Conservation (phyloP, 2,888 invertebrate genomes). For the Mythimna lalbum region DNA sequence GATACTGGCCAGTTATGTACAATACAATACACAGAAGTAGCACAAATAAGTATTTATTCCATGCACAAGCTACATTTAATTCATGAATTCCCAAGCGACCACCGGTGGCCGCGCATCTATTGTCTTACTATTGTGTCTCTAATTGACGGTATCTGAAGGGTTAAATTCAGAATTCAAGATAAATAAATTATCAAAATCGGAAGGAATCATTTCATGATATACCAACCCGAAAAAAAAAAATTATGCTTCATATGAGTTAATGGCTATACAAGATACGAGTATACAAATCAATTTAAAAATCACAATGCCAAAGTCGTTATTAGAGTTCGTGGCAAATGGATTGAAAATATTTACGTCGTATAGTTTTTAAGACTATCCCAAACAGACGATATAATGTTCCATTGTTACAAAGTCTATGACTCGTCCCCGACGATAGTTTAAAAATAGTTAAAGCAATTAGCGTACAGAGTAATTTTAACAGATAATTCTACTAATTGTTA, state of each 20-base stretch:
- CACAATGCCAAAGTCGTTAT: background rate
- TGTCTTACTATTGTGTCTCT: too few species aligned
- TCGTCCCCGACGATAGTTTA: slow-evolving; percentile 10
- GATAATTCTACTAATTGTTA: slow-evolving; percentile 45
- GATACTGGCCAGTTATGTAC: background rate
- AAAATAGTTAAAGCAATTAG: slow-evolving; percentile 45
- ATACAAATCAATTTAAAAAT: background rate
- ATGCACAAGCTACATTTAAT: background rate
- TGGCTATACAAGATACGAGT: too few species aligned
- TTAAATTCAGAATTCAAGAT: background rate
- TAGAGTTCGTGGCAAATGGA: background rate
- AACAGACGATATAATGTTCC: slow-evolving; percentile 17
- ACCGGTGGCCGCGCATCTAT: too few species aligned
- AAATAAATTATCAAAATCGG: background rate
- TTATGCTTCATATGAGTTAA: too few species aligned
- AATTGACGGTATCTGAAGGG: too few species aligned
- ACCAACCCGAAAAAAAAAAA: too few species aligned
- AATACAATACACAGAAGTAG: background rate
- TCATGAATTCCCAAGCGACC: too few species aligned
- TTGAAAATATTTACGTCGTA: background rate
- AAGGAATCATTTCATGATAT: too few species aligned
- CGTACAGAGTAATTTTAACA: slow-evolving; percentile 39
- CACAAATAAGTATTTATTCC: background rate
- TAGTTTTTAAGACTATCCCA: slow-evolving; percentile 17
- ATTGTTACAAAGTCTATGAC: slow-evolving; percentile 44